phyloP scores from a whole-genome alignment of 2,113 vertebrate genomes.

The Mionectes macconnelli region DNA sequence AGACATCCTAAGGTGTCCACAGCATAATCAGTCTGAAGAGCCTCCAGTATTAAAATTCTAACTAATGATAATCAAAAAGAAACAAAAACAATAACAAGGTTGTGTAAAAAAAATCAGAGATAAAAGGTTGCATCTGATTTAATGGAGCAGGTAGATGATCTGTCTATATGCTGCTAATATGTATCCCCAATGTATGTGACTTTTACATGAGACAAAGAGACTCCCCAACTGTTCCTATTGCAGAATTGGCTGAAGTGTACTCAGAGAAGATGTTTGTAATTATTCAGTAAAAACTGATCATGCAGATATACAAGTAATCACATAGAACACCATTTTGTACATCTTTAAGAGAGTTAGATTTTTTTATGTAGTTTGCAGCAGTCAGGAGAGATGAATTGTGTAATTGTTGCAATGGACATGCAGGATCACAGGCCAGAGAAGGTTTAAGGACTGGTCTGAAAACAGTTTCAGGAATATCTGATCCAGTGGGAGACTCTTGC shows the following conservation, averaged over 20 bases:
- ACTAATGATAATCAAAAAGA: slow-evolving; percentile 79
- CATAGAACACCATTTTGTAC: background rate
- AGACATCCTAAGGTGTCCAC: slow-evolving; percentile 81
- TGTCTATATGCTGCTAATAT: background rate
- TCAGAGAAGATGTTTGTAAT: background rate
- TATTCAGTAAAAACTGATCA: background rate
- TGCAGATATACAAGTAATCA: background rate
- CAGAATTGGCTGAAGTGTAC: background rate
- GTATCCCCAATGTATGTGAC: background rate
- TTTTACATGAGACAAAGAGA: background rate
- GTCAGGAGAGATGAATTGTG: background rate
- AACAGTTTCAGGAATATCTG: background rate
- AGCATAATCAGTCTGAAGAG: slow-evolving; percentile 83
- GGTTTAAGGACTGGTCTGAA: background rate
- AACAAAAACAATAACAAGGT: slow-evolving; percentile 66
- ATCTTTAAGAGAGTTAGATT: background rate
- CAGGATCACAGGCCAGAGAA: background rate
- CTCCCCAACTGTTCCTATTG: background rate
- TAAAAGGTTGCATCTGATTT: slow-evolving; percentile 18
- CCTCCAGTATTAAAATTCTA: slow-evolving; percentile 75
- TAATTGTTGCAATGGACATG: rapidly evolving
- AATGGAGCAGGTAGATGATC: background rate
- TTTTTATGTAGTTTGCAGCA: background rate
- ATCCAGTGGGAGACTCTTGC: background rate
- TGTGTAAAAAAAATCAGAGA: slow-evolving; percentile 13